Evolutionary conservation across 2,797 vertebrate genomes (phyloP), one percentile per base, ranked within the genome.

Genomic region (Yasuhikotakia modesta): DNA sequence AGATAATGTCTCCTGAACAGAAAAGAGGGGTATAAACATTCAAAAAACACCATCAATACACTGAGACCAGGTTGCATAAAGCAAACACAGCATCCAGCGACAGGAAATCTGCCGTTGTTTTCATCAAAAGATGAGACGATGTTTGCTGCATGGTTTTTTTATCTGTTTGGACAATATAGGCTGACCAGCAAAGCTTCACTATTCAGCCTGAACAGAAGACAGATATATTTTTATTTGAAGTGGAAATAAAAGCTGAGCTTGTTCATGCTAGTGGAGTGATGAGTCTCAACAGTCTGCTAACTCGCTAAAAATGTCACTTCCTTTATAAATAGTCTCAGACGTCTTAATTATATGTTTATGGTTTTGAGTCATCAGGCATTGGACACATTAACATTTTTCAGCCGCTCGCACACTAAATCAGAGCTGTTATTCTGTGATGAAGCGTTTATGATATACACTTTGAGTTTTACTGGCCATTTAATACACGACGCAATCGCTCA

Each of bases 41-140:
- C 90, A 89, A 92, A 92, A 89, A 93, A 90, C 91, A 91, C 79
- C 1, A 88, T 85, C 88, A 85, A 82, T 84, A 88, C 85, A 87
- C 87, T 87, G 90, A 86, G 89, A 91, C 88, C 86, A 61, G 85
- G 88, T 4, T 88, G 90, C 90, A 84, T 87, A 93, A 94, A 93
- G 90, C 89, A 93, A 93, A 93, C 91, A 92, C 87, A 85, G 89
- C 87, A 88, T 89, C 84, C 88, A 92, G 87, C 82, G 83, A 85
- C 92, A 91, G 93, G 93, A 94, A 94, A 90, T 70, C 87, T n/a
- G 45, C 89, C 87, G 89, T 87, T 73, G 87, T 87, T 74, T 21
- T 81, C 79, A 90, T 88, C 90, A 92, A 91, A 66, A 79, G 69
- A 63, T 77, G 21, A 79, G 65, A 16, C 16, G 61, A 72, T 12